These are phyloP conservation scores for Drosophila takahashii DNA, from an alignment of 1,140 invertebrate genomes.

Conservation along the genomic window DNA sequence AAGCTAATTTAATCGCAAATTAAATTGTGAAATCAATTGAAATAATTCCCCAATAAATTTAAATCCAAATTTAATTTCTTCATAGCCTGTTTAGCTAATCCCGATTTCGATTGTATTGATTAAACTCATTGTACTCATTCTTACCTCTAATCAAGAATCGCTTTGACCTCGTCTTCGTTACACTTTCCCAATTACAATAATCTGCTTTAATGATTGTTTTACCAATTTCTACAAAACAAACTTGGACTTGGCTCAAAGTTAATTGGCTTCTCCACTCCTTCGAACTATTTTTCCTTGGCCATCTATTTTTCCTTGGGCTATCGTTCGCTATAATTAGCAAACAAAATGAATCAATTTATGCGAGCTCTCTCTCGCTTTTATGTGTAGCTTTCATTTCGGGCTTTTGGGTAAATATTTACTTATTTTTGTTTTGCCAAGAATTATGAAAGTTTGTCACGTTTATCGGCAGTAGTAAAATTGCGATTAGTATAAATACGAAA, in stretches of 20 bases:
- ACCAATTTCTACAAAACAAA: slow-evolving; percentile 29
- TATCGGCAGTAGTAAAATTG: slow-evolving; percentile 49
- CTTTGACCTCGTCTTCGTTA: slow-evolving; percentile 15
- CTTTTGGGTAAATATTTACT: slow-evolving; percentile 34
- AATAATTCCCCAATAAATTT: too few species aligned
- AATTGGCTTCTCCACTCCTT: slow-evolving; percentile 21
- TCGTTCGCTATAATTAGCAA: slow-evolving; percentile 61
- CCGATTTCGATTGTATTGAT: neutral
- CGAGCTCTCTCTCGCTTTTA: slow-evolving; percentile 19
- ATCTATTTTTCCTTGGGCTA: slow-evolving; percentile 59
- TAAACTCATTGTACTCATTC: slow-evolving; percentile 4
- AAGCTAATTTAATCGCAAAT: too few species aligned
- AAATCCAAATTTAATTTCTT: neutral
- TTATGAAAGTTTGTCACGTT: slow-evolving; percentile 80
- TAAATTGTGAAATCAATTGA: too few species aligned
- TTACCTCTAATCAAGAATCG: slow-evolving; percentile 19
- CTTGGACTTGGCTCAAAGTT: slow-evolving; percentile 29
- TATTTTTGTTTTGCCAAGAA: slow-evolving; percentile 42
- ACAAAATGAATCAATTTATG: slow-evolving; percentile 49
- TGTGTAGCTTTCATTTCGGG: slow-evolving; percentile 1
- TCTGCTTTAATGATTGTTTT: slow-evolving; percentile 64
- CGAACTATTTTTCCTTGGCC: slow-evolving; percentile 14
- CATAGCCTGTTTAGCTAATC: neutral
- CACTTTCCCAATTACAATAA: slow-evolving; percentile 54
- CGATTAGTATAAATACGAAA: slow-evolving; percentile 31